Percentiles rank a stretch among this genome's conserved stretches.
Evolutionary conservation across 2,797 vertebrate species (phyloP).

Genomic region (Amblyopsis hoosieri): DNA sequence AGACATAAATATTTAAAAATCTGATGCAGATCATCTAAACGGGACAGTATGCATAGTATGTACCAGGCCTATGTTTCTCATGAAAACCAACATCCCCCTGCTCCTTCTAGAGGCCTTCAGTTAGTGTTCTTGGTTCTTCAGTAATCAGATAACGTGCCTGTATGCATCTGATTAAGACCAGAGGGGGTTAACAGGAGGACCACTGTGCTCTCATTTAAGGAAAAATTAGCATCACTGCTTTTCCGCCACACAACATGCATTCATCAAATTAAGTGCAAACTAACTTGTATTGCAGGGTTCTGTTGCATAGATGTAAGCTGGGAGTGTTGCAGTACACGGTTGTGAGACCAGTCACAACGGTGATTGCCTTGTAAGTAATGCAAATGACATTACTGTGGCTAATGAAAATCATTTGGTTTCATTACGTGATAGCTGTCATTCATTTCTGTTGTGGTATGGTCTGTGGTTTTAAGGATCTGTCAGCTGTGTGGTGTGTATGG

Average conservation of each 20-base stretch:
- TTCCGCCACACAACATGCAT: too few species aligned
- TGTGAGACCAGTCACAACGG: constrained; percentile 93
- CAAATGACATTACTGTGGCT: neutral
- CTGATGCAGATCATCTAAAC: too few species aligned
- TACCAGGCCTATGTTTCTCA: too few species aligned
- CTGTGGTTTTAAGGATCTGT: constrained; percentile 82
- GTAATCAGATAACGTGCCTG: constrained; percentile 19
- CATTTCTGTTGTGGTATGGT: neutral
- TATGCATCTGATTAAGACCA: constrained; percentile 26
- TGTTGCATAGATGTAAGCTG: constrained; percentile 93
- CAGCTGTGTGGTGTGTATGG: constrained; percentile 89
- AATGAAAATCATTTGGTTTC: neutral
- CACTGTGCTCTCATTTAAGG: constrained; percentile 7
- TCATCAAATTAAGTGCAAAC: neutral
- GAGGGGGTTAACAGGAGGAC: constrained; percentile 5
- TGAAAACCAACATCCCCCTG: too few species aligned
- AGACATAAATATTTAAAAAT: too few species aligned
- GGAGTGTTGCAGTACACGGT: constrained; percentile 98
- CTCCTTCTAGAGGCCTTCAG: too few species aligned
- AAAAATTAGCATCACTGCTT: neutral
- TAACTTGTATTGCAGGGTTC: constrained; percentile 80
- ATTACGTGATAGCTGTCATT: neutral
- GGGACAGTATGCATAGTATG: too few species aligned
- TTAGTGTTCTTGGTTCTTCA: constrained; percentile 12
- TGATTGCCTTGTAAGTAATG: constrained; percentile 92